Percentiles rank a stretch among this genome's conserved stretches.
Evolutionary conservation across 1,140 invertebrate species (phyloP).

Genomic region (Procambarus clarkii): DNA sequence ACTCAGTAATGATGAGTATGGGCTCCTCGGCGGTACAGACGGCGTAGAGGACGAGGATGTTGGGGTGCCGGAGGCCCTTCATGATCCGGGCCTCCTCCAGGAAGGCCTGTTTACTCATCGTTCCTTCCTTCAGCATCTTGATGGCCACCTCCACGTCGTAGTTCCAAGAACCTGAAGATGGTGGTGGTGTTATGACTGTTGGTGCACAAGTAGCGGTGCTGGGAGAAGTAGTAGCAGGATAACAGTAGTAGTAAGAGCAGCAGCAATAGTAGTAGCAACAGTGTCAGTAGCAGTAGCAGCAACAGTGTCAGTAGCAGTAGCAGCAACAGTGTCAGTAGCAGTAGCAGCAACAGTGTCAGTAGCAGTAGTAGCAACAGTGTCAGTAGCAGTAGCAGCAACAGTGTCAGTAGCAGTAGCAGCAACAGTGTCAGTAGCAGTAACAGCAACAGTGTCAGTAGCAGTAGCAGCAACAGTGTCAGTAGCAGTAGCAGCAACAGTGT

Average conservation of each 20-base stretch:
- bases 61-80: slow-evolving; percentile 94
- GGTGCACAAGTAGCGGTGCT: background rate
- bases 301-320: no score
- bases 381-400: no score
- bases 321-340: no score
- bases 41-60: slow-evolving; percentile 94
- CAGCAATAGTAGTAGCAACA: no score
- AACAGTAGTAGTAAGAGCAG: background rate
- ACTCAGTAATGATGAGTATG: slow-evolving; percentile 96
- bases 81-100: slow-evolving; percentile 97
- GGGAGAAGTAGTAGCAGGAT: background rate
- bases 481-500: no score
- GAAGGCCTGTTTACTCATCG: slow-evolving; percentile 97
- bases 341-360: no score
- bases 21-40: slow-evolving; percentile 93
- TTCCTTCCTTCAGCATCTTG: slow-evolving; percentile 94
- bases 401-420: no score
- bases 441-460: no score
- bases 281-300: no score
- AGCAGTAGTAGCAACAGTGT: no score
- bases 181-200: background rate
- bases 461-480: no score
- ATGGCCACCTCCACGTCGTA: slow-evolving; percentile 90
- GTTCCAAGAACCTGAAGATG: slow-evolving; percentile 66
- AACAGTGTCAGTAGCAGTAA: no score